Base-by-base conservation (phyloP, 2,888 invertebrate genomes). In the Zootermopsis nevadensis region DNA sequence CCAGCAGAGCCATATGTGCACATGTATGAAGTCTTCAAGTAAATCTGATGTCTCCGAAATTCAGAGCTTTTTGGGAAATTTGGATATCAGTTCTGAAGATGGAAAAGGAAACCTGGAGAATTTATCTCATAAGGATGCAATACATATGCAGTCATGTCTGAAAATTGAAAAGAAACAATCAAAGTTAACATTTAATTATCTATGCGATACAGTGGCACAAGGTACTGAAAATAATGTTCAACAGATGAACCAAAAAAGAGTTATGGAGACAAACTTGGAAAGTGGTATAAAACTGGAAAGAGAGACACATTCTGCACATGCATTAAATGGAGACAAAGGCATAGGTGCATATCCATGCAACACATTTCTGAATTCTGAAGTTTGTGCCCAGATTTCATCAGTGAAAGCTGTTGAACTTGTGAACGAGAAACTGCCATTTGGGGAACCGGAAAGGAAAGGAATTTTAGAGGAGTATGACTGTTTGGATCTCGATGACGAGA, bases 401-500 rank as follows among this genome's bases (percentile, higher is more conserved):
- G 38, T 24, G 24, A 35, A 74, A 33, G 24, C 8, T 74, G 24
- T 38, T 24, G 74, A 74, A 74, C 12, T 38, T 33, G 0, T 6
- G 6, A 24, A 33, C n/a, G 15, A 24, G 3, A 74, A 74, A 2
- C 27, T 74, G 12, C 33, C 42, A n/a, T n/a, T 38, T n/a, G 8
- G 19, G 31, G 74, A 74, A 74, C 19, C 38, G 4, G 33, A 35
- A 38, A 74, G 24, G 4, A 38, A n/a, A 24, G n/a, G 27, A 4
- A 42, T 74, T 74, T n/a, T 35, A 24, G 74, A 74, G 35, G 38
- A 42, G 38, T 74, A n/a, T 74, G 38, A 38, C 7, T 10, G 74
- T 27, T 38, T 74, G 33, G 42, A 74, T n/a, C n/a, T 42, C 1
- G 74, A 74, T 74, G 74, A 74, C 38, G 74, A 74, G n/a, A 74